Percentiles rank a stretch among this genome's conserved stretches.
These are phyloP conservation scores for Lepilemur ruficaudatus DNA, from an alignment of 2,797 vertebrate genomes.

Conservation along the genomic window DNA sequence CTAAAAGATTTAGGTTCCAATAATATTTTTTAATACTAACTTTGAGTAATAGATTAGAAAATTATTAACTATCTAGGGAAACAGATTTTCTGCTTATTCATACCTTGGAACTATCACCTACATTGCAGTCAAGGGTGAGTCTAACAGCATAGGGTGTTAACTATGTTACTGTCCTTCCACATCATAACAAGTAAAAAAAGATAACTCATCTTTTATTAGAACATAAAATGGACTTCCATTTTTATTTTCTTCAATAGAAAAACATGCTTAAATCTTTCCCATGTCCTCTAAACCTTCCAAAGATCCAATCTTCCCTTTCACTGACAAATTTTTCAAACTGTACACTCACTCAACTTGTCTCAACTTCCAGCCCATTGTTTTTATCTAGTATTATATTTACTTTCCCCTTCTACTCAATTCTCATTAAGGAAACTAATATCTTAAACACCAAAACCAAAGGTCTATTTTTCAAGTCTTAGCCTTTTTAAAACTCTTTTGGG, in stretches of 20 bases:
- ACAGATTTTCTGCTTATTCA: constrained; percentile 26
- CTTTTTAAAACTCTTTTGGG: neutral
- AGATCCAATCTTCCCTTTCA: neutral
- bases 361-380: neutral
- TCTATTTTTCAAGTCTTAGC: neutral
- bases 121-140: neutral
- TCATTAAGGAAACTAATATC: neutral
- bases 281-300: neutral
- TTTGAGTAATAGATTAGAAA: neutral
- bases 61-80: neutral
- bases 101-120: neutral
- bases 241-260: neutral
- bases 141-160: neutral
- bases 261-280: neutral
- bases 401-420: neutral
- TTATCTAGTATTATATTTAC: neutral
- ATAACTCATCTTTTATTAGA: neutral
- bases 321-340: neutral
- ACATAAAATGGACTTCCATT: neutral
- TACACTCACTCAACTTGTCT: neutral
- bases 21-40: neutral
- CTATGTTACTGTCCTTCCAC: neutral
- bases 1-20: neutral
- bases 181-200: neutral
- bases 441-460: neutral